Percentiles rank a stretch among this genome's conserved stretches.
phyloP scores from a whole-genome alignment of 2,113 vertebrate species.

The Macrotis lagotis region DNA sequence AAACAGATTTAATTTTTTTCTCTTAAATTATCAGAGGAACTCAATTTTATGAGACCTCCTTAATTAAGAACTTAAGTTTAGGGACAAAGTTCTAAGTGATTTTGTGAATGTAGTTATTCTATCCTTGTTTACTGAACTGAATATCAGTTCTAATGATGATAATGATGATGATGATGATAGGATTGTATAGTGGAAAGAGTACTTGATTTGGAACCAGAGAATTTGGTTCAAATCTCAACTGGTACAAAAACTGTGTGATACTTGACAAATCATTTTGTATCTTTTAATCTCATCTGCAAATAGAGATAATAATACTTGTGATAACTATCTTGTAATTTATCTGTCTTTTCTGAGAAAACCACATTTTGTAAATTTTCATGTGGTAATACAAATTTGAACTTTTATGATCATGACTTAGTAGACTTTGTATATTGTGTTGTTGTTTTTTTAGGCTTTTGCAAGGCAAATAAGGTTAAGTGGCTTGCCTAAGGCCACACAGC shows the following conservation, averaged over 20 bases:
- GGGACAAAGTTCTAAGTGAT: background rate
- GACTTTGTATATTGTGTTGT: background rate
- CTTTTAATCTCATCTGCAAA: background rate
- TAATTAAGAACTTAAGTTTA: constrained; percentile 46
- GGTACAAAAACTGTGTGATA: background rate
- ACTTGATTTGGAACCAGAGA: background rate
- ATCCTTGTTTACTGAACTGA: no score
- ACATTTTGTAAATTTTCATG: background rate
- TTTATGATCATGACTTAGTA: background rate
- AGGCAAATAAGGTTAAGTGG: no score
- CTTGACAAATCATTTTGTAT: background rate
- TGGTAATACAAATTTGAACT: background rate
- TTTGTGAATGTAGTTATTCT: background rate
- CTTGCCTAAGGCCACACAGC: no score
- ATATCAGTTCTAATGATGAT: background rate
- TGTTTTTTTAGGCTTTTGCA: no score
- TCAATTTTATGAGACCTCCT: constrained; percentile 28
- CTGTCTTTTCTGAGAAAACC: background rate
- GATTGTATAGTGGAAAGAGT: background rate
- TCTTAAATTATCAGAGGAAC: background rate
- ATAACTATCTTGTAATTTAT: background rate
- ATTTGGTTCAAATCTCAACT: background rate
- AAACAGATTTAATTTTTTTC: constrained; percentile 20
- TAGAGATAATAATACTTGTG: background rate
- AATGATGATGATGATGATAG: background rate